These are phyloP conservation scores for Indri indri DNA, from an alignment of 2,113 vertebrate species.

Conservation along the genomic window DNA sequence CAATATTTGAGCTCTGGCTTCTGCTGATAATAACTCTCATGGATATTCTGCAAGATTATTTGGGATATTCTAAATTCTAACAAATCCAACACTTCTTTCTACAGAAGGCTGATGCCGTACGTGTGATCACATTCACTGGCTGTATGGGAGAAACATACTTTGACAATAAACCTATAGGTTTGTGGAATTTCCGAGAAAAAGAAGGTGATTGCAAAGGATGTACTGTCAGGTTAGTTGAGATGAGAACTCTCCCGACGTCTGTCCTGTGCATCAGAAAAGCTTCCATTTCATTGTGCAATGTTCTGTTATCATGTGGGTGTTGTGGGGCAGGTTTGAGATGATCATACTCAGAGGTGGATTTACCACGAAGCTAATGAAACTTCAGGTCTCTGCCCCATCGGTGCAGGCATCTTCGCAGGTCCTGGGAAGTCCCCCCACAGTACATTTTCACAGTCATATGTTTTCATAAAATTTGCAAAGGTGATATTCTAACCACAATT, in stretches of 20 bases:
- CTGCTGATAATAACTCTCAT: not conserved
- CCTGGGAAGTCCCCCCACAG: not conserved
- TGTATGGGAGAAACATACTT: slow-evolving; percentile 98
- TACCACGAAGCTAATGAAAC: not conserved
- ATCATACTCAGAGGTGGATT: not conserved
- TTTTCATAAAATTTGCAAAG: slow-evolving; percentile 2
- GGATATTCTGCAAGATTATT: not conserved
- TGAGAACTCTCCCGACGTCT: not conserved
- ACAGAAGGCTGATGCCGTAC: slow-evolving; percentile 96
- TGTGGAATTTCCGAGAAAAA: slow-evolving; percentile 97
- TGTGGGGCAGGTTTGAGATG: not conserved
- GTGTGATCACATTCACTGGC: slow-evolving; percentile 92
- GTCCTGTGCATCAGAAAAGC: not conserved
- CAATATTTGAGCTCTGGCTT: not conserved
- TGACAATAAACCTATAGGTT: slow-evolving; percentile 95
- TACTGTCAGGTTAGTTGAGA: slow-evolving; percentile 89
- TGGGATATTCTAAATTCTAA: slow-evolving; percentile 32
- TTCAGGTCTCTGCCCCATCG: not conserved
- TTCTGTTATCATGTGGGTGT: not conserved
- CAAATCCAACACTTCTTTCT: slow-evolving; percentile 5
- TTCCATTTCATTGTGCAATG: not conserved
- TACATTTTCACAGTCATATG: not conserved
- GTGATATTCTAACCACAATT: not conserved
- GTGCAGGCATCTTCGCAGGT: not conserved
- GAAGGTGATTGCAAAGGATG: slow-evolving; percentile 97